phyloP scores from a whole-genome alignment of 2,888 invertebrate genomes.

The Xiphydria camelus region DNA sequence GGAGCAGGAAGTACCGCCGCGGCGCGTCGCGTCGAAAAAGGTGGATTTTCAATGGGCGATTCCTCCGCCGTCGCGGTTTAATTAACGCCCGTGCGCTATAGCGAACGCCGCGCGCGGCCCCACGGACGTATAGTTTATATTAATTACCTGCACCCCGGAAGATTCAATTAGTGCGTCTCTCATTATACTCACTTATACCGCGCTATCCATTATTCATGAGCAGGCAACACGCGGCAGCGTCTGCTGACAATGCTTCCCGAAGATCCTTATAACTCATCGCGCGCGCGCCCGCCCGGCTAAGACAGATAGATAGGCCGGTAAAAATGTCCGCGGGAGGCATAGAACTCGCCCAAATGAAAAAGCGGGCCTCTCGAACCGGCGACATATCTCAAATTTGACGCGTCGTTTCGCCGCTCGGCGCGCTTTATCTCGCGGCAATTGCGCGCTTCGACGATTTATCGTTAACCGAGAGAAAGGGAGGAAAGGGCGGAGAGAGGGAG shows the following conservation, averaged over 20 bases:
- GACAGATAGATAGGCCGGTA: slow-evolving; percentile 1
- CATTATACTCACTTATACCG: slow-evolving; percentile 52
- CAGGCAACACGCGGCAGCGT: slow-evolving; percentile 30
- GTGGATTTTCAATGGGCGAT: slow-evolving; percentile 20
- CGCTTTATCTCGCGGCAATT: background rate
- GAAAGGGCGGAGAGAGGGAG: too few species aligned
- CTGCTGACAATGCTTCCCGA: slow-evolving; percentile 43
- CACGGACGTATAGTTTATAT: slow-evolving; percentile 49
- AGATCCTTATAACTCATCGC: slow-evolving; percentile 32
- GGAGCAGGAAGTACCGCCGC: too few species aligned
- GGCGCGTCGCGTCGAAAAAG: slow-evolving; percentile 26
- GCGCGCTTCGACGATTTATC: background rate
- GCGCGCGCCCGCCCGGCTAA: slow-evolving; percentile 4
- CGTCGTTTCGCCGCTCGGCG: background rate
- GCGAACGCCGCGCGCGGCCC: too few species aligned
- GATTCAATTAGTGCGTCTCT: slow-evolving; percentile 57
- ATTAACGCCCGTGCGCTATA: slow-evolving; percentile 44
- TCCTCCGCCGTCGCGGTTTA: slow-evolving; percentile 36
- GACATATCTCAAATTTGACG: background rate
- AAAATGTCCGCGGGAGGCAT: background rate
- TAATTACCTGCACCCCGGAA: slow-evolving; percentile 55
- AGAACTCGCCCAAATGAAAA: background rate
- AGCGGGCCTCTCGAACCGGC: background rate
- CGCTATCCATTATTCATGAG: slow-evolving; percentile 53
- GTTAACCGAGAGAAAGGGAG: too few species aligned